These are phyloP conservation scores for Henicopernis longicauda DNA, from an alignment of 2,113 vertebrate species.

Conservation along the genomic window DNA sequence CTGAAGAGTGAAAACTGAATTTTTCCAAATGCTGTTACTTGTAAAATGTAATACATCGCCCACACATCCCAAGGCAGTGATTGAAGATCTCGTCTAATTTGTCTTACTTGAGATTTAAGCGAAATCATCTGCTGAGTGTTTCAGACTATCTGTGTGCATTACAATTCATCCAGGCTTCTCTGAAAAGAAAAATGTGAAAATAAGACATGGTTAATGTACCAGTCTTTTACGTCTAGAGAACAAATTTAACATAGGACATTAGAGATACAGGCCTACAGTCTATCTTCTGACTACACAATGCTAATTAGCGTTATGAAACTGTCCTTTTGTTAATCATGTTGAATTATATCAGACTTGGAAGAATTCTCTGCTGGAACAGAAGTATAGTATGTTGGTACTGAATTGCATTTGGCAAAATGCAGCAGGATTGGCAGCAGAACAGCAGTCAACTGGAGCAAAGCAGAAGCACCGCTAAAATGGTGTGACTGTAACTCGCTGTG, in stretches of 20 bases:
- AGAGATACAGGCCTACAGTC: neutral
- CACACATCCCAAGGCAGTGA: slow-evolving; percentile 34
- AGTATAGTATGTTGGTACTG: neutral
- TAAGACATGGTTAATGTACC: slow-evolving; percentile 54
- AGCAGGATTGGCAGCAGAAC: neutral
- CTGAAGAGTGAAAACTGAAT: slow-evolving; percentile 15
- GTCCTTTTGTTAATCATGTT: neutral
- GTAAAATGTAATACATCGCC: slow-evolving; percentile 28
- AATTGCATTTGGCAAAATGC: neutral
- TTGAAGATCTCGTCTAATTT: slow-evolving; percentile 39
- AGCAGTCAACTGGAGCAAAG: neutral
- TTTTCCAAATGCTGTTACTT: slow-evolving; percentile 4
- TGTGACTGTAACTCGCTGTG: neutral
- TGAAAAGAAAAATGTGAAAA: slow-evolving; percentile 55
- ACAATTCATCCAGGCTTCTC: slow-evolving; percentile 59
- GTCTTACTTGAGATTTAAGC: slow-evolving; percentile 66
- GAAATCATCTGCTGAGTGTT: slow-evolving; percentile 63
- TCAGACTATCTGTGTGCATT: slow-evolving; percentile 36
- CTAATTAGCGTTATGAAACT: neutral
- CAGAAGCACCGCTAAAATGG: neutral
- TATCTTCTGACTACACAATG: neutral
- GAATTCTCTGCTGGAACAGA: neutral
- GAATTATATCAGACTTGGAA: neutral
- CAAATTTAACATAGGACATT: slow-evolving; percentile 32
- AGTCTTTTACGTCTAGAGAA: slow-evolving; percentile 37